Evolutionary conservation across 53 echinoderm and acorn worm species (phyloP).

Genomic region (Apostichopus leukothele): DNA sequence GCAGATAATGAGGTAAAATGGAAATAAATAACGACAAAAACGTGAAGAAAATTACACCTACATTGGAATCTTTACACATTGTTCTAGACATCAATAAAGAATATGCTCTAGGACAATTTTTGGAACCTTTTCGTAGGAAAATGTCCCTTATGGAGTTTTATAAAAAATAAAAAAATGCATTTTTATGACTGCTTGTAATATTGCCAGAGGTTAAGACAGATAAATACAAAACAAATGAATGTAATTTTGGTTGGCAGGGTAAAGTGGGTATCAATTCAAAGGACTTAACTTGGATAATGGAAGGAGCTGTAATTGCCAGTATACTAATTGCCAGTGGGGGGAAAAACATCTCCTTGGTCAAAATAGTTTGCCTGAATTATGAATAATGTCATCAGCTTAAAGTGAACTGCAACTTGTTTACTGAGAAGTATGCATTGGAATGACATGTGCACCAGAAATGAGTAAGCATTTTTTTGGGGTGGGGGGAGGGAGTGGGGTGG

Average conservation of each 20-base stretch:
- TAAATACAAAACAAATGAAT: not conserved
- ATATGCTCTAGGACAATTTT: not conserved
- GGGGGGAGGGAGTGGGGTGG: no score
- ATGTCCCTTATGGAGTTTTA: not conserved
- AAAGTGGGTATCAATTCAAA: not conserved
- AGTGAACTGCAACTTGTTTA: not conserved
- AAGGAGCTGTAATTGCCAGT: constrained; percentile 3
- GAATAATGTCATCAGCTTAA: not conserved
- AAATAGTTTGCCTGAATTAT: not conserved
- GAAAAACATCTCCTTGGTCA: not conserved
- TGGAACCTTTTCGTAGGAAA: not conserved
- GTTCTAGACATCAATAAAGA: not conserved
- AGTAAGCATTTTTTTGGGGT: not conserved
- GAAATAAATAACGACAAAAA: not conserved
- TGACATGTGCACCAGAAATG: not conserved
- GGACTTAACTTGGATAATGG: not conserved
- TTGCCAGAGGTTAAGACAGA: not conserved
- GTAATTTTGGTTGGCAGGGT: not conserved
- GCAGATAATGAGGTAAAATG: not conserved
- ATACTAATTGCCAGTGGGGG: not conserved
- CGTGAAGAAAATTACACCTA: not conserved
- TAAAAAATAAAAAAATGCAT: not conserved
- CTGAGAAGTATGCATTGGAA: no score
- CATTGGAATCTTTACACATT: not conserved
- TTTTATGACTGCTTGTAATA: not conserved